Percentiles rank a stretch among this genome's conserved stretches.
These are phyloP conservation scores for Echeneis naucrates DNA, from an alignment of 2,797 vertebrate species.

Conservation along the genomic window DNA sequence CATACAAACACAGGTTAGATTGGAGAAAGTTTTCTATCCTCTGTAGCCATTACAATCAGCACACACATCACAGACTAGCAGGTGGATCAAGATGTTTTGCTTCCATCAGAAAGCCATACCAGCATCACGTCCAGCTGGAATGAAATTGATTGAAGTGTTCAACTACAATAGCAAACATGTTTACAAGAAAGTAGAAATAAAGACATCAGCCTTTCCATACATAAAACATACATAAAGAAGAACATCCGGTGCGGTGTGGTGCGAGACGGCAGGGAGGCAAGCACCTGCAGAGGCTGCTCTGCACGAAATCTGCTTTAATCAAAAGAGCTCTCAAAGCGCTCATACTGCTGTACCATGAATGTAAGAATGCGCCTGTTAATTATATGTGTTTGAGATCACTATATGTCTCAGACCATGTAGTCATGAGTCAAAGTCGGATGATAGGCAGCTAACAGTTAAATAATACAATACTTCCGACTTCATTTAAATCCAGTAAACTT, in stretches of 20 bases:
- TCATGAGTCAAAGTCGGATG: conserved; percentile 1
- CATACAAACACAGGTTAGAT: too few species aligned
- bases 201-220: not conserved
- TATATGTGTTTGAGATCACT: not conserved
- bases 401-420: not conserved
- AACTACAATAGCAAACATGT: conserved; percentile 35
- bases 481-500: too few species aligned
- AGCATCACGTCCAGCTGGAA: conserved; percentile 37
- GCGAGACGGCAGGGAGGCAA: conserved; percentile 25
- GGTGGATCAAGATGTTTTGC: conserved; percentile 43
- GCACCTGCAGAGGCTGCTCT: conserved; percentile 35
- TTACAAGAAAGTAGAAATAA: conserved; percentile 24
- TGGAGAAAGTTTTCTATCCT: too few species aligned
- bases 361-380: conserved; percentile 2
- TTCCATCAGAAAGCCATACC: conserved; percentile 31
- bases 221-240: not conserved
- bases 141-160: conserved; percentile 43
- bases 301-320: conserved; percentile 55
- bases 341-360: not conserved
- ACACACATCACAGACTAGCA: conserved; percentile 4
- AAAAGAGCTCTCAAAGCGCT: conserved; percentile 38
- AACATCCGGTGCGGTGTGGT: conserved; percentile 1
- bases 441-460: not conserved
- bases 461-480: too few species aligned
- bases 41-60: not conserved